A percentile compares a stretch with the other conserved stretches of the same genome.
These are phyloP conservation scores for Acyrthosiphon pisum DNA, from an alignment of 1,140 invertebrate genomes.

Conservation along the genomic window DNA sequence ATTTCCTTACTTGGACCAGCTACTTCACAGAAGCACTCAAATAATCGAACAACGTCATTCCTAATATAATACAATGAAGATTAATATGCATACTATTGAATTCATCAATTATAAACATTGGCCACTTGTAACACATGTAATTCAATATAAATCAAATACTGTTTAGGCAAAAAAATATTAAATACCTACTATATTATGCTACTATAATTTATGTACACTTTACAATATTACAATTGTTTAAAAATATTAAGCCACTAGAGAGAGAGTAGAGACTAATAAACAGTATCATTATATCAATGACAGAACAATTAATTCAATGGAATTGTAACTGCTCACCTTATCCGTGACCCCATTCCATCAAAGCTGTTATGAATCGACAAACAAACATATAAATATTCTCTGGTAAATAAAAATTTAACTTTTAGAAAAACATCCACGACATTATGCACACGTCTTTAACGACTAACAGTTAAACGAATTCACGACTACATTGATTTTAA, in stretches of 20 bases:
- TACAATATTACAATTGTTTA: background rate
- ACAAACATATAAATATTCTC: background rate
- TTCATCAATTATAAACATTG: background rate
- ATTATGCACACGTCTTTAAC: background rate
- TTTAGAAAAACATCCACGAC: background rate
- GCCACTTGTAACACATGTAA: background rate
- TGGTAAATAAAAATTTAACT: background rate
- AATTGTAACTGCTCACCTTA: conserved; percentile 27
- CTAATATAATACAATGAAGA: conserved; percentile 66
- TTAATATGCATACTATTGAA: background rate
- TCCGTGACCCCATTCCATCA: conserved; percentile 57
- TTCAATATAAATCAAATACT: background rate
- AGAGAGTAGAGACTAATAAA: background rate
- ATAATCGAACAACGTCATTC: conserved; percentile 79
- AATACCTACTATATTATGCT: background rate
- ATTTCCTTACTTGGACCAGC: conserved; percentile 68
- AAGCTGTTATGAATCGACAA: conserved; percentile 3
- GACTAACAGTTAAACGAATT: background rate
- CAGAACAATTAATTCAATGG: conserved; percentile 4
- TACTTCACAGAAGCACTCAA: conserved; percentile 85
- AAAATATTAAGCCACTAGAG: background rate
- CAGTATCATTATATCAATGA: background rate
- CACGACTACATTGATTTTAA: background rate
- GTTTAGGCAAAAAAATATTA: background rate
- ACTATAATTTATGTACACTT: background rate